These are phyloP conservation scores for Aurelia aurita DNA, from an alignment of 30 jellyfish, hydroid and myxozoan genomes.

Conservation along the genomic window DNA sequence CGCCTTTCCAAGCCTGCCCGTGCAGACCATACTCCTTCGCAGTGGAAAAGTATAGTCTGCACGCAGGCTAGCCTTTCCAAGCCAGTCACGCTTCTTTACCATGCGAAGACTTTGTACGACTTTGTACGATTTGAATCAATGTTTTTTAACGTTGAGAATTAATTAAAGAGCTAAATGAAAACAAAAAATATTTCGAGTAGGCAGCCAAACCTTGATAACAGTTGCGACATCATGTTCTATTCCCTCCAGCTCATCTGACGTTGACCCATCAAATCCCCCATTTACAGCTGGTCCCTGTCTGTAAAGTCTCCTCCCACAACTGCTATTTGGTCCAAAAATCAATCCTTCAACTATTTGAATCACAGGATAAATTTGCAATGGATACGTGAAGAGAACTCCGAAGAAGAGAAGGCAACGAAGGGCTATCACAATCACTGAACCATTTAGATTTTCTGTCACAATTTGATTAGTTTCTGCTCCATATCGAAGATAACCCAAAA, in stretches of 20 bases:
- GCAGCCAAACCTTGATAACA: background rate
- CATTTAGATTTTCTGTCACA: constrained; percentile 84
- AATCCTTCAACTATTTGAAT: constrained; percentile 84
- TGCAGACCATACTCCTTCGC: too few relatives aligned
- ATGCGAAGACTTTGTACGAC: too few relatives aligned
- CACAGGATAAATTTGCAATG: constrained; percentile 96
- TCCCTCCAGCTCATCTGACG: background rate
- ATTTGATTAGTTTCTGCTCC: constrained; percentile 95
- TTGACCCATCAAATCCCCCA: constrained; percentile 29
- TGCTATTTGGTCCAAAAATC: constrained; percentile 56
- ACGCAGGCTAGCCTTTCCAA: too few relatives aligned
- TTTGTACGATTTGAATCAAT: too few relatives aligned
- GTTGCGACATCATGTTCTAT: background rate
- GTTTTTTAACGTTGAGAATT: too few relatives aligned
- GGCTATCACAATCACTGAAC: constrained; percentile 73
- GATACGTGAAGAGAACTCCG: constrained; percentile 97
- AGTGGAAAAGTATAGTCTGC: too few relatives aligned
- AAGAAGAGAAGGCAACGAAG: constrained; percentile 85
- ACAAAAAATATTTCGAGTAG: too few relatives aligned
- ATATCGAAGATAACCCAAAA: constrained; percentile 85
- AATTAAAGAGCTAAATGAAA: too few relatives aligned
- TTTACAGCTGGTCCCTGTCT: constrained; percentile 35
- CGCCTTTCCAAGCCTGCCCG: too few relatives aligned
- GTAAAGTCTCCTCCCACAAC: constrained; percentile 21
- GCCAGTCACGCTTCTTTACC: too few relatives aligned